phyloP scores from a whole-genome alignment of 1,140 invertebrate genomes.

The Phymastichus coffea region DNA sequence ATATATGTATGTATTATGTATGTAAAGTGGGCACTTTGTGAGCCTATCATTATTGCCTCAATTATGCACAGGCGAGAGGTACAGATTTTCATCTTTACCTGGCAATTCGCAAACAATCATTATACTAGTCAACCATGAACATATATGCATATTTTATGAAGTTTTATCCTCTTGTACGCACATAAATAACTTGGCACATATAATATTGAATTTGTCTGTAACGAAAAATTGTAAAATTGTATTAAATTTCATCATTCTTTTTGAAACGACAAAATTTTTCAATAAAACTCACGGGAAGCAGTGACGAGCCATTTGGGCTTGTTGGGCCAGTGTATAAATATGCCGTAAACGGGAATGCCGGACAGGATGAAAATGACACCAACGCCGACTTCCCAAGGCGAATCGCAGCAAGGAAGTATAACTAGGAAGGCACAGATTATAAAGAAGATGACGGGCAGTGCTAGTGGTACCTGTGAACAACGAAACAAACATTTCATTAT shows the following conservation, averaged over 20 bases:
- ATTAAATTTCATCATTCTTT: conserved; percentile 20
- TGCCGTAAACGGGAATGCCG: conserved; percentile 87
- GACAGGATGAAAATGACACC: conserved; percentile 81
- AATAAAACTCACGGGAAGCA: conserved; percentile 35
- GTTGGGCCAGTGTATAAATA: conserved; percentile 84
- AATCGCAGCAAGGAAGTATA: conserved; percentile 74
- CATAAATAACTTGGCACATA: conserved; percentile 74
- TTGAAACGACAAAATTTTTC: conserved; percentile 37
- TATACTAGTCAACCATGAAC: too few species aligned
- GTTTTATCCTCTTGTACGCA: conserved; percentile 67
- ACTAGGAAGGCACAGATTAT: conserved; percentile 82
- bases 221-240: conserved; percentile 29
- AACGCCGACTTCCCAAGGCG: conserved; percentile 79
- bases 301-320: conserved; percentile 64
- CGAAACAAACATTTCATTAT: too few species aligned
- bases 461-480: conserved; percentile 67
- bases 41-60: background rate
- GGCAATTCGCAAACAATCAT: too few species aligned
- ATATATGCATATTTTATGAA: conserved; percentile 33
- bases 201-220: conserved; percentile 66
- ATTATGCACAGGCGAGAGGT: background rate
- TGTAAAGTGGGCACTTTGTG: conserved; percentile 10
- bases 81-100: too few species aligned
- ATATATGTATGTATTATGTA: too few species aligned
- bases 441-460: conserved; percentile 82